Percentiles rank a stretch among this genome's conserved stretches.
phyloP scores from a whole-genome alignment of 2,113 vertebrate genomes.

The Microcebus murinus region DNA sequence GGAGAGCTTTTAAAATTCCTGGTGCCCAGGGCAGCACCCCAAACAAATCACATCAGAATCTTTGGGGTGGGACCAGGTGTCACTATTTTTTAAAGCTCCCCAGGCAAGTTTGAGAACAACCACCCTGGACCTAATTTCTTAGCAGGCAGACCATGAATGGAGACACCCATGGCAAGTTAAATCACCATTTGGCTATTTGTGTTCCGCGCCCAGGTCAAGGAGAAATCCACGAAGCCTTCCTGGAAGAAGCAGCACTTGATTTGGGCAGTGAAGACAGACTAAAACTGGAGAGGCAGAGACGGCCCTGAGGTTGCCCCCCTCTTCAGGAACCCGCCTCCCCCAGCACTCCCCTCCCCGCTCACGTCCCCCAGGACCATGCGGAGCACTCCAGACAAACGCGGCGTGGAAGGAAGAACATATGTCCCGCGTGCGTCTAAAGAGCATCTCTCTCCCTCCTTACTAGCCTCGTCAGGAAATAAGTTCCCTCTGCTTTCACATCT shows the following conservation, averaged over 20 bases:
- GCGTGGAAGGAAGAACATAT: constrained; percentile 82
- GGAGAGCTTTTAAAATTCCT: background rate
- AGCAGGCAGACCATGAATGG: background rate
- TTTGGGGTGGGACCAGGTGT: background rate
- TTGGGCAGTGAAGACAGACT: background rate
- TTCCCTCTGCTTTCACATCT: constrained; percentile 85
- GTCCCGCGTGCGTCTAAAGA: constrained; percentile 83
- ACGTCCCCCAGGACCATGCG: constrained; percentile 66
- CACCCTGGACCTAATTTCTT: background rate
- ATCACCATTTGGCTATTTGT: background rate
- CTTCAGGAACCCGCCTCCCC: background rate
- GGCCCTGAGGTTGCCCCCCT: no score
- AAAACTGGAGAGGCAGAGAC: background rate
- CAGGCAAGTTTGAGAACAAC: background rate
- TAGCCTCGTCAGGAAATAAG: constrained; percentile 84
- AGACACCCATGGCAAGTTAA: background rate
- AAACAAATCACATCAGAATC: background rate
- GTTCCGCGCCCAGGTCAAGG: background rate
- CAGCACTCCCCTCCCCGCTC: background rate
- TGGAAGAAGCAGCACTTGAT: background rate
- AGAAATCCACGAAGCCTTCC: background rate
- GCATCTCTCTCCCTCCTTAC: constrained; percentile 85
- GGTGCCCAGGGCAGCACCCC: background rate
- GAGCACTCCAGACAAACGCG: constrained; percentile 75
- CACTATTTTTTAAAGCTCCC: background rate